Conservation (phyloP, 2,113 vertebrate species). For the Furnarius figulus region DNA sequence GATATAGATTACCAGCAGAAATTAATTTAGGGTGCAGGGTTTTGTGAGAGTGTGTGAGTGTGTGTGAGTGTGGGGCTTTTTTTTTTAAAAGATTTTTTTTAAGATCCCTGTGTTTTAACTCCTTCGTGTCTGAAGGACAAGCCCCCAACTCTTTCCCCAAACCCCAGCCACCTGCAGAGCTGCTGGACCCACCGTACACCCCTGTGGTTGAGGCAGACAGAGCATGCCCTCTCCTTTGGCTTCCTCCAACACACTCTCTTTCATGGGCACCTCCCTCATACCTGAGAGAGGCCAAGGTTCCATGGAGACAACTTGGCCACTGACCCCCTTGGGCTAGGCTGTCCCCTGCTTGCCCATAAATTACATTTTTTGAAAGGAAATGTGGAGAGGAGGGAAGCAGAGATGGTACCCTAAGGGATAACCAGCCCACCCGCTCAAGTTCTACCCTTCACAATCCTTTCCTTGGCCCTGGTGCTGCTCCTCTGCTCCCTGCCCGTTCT, state of each 20-base stretch:
- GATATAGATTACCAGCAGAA: constrained; percentile 83
- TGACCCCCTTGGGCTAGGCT: background rate
- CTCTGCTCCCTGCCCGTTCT: background rate
- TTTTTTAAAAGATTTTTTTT: constrained; percentile 55
- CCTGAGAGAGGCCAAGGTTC: background rate
- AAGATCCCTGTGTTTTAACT: constrained; percentile 58
- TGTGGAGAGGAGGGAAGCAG: background rate
- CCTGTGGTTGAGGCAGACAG: background rate
- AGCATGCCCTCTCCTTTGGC: background rate
- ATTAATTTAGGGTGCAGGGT: constrained; percentile 82
- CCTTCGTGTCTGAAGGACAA: constrained; percentile 6
- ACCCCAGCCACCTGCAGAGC: background rate
- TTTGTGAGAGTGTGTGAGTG: constrained; percentile 61
- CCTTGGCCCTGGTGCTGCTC: background rate
- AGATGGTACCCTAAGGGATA: background rate
- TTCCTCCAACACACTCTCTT: constrained; percentile 18
- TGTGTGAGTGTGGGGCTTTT: background rate
- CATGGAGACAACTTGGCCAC: background rate
- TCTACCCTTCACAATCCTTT: background rate
- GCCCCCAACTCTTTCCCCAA: background rate
- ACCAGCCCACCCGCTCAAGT: background rate
- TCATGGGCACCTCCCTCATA: background rate
- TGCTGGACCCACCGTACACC: background rate
- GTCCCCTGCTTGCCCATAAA: background rate
- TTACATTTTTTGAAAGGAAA: background rate